Conservation (phyloP, 2,888 invertebrate species). For the Aphodius sticticus region DNA sequence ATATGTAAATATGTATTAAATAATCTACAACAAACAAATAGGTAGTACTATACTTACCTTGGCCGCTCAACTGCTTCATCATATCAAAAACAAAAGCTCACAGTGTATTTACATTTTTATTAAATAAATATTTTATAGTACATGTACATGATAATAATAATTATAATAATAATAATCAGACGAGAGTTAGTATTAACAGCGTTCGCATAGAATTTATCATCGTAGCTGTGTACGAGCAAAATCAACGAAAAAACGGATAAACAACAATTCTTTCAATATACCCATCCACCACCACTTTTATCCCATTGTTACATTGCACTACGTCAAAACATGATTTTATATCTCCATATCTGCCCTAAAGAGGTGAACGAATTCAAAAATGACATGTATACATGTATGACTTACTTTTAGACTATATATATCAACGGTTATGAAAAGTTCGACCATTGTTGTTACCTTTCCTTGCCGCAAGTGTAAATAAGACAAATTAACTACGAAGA, state of each 20-base stretch:
- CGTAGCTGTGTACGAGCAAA: slow-evolving; percentile 6
- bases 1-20: neutral
- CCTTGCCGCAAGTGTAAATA: neutral
- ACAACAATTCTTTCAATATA: slow-evolving; percentile 13
- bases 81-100: neutral
- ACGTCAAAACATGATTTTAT: neutral
- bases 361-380: slow-evolving; percentile 22
- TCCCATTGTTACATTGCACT: neutral
- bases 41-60: neutral
- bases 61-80: neutral
- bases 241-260: slow-evolving; percentile 10
- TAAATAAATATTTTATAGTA: slow-evolving; percentile 57
- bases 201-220: slow-evolving; percentile 12
- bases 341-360: neutral
- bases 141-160: slow-evolving; percentile 51
- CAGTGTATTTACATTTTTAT: slow-evolving; percentile 52
- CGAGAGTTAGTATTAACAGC: slow-evolving; percentile 18
- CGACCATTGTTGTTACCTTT: slow-evolving; percentile 9
- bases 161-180: slow-evolving; percentile 38
- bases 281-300: neutral
- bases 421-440: slow-evolving; percentile 12
- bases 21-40: neutral
- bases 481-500: neutral
- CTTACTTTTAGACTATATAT: slow-evolving; percentile 35
- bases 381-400: slow-evolving; percentile 53